phyloP scores from a whole-genome alignment of 2,888 invertebrate genomes.

The Carcina quercana region DNA sequence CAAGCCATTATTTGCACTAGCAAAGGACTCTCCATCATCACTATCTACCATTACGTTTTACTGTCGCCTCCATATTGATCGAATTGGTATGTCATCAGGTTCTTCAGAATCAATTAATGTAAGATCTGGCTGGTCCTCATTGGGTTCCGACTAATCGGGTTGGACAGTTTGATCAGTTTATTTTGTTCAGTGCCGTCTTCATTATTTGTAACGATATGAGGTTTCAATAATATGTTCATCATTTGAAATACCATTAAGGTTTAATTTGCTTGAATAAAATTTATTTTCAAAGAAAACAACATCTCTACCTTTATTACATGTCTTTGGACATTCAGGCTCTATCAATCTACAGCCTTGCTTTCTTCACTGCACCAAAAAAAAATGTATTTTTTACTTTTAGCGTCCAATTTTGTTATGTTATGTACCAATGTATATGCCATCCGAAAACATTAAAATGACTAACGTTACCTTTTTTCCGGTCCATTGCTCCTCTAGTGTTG shows the following conservation, averaged over 20 bases:
- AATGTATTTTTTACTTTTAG: conserved; percentile 9
- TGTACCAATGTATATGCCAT: conserved; percentile 14
- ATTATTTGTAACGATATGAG: background rate
- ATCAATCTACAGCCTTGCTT: conserved; percentile 11
- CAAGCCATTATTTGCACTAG: conserved; percentile 1
- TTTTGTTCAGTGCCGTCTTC: background rate
- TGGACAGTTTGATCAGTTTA: background rate
- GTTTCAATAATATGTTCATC: background rate
- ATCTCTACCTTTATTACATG: conserved; percentile 12
- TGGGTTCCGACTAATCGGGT: conserved; percentile 4
- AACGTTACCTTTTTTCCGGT: conserved; percentile 11
- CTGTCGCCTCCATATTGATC: conserved; percentile 1
- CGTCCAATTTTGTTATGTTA: conserved; percentile 12
- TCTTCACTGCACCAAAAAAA: conserved; percentile 11
- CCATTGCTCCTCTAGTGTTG: conserved; percentile 15
- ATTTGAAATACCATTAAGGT: too few relatives aligned
- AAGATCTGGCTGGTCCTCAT: background rate
- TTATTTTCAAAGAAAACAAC: conserved; percentile 12
- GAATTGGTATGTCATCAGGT: conserved; percentile 5
- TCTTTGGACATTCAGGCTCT: conserved; percentile 8
- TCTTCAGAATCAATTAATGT: background rate
- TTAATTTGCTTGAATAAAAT: too few relatives aligned
- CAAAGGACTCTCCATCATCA: background rate
- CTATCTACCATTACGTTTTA: background rate
- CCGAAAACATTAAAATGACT: conserved; percentile 13